Conservation (phyloP, 2,888 invertebrate species). For the Neoaliturus tenellus region DNA sequence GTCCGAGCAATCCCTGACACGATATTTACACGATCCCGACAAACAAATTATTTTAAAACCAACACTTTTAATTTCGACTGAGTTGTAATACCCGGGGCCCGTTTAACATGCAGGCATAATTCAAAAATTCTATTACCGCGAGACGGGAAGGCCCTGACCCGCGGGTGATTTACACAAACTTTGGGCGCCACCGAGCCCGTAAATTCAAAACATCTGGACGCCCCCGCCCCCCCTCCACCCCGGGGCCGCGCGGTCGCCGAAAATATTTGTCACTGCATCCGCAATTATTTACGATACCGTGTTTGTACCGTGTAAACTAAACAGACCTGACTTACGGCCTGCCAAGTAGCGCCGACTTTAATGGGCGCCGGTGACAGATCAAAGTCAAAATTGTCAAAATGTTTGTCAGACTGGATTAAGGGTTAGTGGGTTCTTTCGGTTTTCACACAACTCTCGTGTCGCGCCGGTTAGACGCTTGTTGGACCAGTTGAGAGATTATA, state of each 20-base stretch:
- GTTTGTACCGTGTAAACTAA: slow-evolving; percentile 21
- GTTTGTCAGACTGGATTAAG: background rate
- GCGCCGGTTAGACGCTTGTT: too few relatives aligned
- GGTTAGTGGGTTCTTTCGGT: background rate
- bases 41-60: slow-evolving; percentile 52
- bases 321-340: slow-evolving; percentile 13
- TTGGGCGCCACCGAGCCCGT: slow-evolving; percentile 45
- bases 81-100: slow-evolving; percentile 47
- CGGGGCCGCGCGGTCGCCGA: background rate
- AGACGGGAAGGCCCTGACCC: slow-evolving; percentile 52
- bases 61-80: slow-evolving; percentile 53
- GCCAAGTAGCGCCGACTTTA: background rate
- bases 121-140: slow-evolving; percentile 55
- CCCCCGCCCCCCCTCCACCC: background rate
- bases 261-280: slow-evolving; percentile 47
- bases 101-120: slow-evolving; percentile 55
- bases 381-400: slow-evolving; percentile 13
- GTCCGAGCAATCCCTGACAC: background rate
- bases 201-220: slow-evolving; percentile 42
- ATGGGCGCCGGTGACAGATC: slow-evolving; percentile 33
- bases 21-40: slow-evolving; percentile 23
- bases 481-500: too few relatives aligned
- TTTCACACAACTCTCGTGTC: too few relatives aligned
- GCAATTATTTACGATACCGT: slow-evolving; percentile 45
- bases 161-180: slow-evolving; percentile 7